Conservation (phyloP, 2,113 vertebrate genomes). For the Leptosomus discolor region DNA sequence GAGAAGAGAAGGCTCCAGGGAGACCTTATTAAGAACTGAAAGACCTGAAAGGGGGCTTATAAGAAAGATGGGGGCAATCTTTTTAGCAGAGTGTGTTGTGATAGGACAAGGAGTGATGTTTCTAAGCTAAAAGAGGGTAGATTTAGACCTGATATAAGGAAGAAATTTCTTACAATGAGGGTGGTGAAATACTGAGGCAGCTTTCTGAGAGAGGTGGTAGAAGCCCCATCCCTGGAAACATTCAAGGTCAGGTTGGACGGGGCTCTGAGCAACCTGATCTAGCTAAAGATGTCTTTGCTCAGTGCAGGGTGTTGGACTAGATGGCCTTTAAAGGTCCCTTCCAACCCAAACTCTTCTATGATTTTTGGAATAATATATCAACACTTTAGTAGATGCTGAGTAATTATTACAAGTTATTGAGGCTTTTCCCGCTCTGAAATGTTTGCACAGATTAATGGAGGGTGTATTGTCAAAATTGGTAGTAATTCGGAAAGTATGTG, state of each 20-base stretch:
- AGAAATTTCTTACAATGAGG: background rate
- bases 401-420: background rate
- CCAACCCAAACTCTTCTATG: background rate
- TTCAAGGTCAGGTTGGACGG: background rate
- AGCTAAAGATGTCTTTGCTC: background rate
- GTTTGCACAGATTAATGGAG: background rate
- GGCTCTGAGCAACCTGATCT: background rate
- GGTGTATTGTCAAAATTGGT: background rate
- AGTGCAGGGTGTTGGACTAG: background rate
- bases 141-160: background rate
- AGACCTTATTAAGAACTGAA: no score
- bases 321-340: background rate
- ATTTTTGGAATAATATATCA: background rate
- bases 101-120: no score
- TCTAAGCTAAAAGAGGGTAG: background rate
- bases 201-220: background rate
- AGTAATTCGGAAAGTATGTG: background rate
- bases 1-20: no score
- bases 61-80: background rate
- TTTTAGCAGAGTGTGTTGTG: no score
- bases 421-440: background rate
- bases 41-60: accelerated
- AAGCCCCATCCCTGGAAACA: background rate
- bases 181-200: background rate
- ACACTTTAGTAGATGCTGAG: background rate